Evolutionary conservation across 2,888 invertebrate species (phyloP).

Genomic region (Aporophyla lueneburgensis): DNA sequence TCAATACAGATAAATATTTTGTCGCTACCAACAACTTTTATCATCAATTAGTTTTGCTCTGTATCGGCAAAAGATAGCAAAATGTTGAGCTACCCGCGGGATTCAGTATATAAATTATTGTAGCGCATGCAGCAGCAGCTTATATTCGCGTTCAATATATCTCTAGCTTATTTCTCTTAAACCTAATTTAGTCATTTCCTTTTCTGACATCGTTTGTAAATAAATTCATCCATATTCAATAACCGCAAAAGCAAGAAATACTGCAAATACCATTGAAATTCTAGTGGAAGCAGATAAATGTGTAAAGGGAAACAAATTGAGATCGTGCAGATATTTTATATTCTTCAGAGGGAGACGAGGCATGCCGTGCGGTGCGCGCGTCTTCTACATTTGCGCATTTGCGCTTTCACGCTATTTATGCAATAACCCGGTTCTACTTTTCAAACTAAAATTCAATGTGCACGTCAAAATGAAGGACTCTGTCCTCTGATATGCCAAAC

Average conservation of each 20-base stretch:
- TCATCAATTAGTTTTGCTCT: constrained; percentile 27
- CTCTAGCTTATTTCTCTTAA: constrained; percentile 32
- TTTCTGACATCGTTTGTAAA: constrained; percentile 7
- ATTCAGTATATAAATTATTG: constrained; percentile 27
- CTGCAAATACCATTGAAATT: constrained; percentile 61
- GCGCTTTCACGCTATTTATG: constrained; percentile 37
- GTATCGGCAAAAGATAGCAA: constrained; percentile 8
- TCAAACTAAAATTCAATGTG: constrained; percentile 32
- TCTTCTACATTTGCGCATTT: constrained; percentile 67
- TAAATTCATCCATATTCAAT: constrained; percentile 42
- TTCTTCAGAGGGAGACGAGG: constrained; percentile 67
- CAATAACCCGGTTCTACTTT: constrained; percentile 21
- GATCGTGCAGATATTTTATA: constrained; percentile 78
- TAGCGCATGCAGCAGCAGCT: constrained; percentile 1
- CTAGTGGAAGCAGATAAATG: constrained; percentile 69
- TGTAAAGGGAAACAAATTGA: constrained; percentile 75
- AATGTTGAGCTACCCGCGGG: constrained; percentile 13
- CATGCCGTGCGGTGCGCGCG: constrained; percentile 57
- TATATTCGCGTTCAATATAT: constrained; percentile 18
- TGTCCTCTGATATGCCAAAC: constrained; percentile 61
- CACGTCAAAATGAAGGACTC: constrained; percentile 27
- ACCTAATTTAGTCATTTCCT: constrained; percentile 18
- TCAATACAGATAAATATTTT: background rate
- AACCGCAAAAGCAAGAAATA: constrained; percentile 45
- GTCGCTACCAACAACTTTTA: background rate